Evolutionary conservation across 2,797 vertebrate species (phyloP).

Genomic region (Ctenosaura bakeri): DNA sequence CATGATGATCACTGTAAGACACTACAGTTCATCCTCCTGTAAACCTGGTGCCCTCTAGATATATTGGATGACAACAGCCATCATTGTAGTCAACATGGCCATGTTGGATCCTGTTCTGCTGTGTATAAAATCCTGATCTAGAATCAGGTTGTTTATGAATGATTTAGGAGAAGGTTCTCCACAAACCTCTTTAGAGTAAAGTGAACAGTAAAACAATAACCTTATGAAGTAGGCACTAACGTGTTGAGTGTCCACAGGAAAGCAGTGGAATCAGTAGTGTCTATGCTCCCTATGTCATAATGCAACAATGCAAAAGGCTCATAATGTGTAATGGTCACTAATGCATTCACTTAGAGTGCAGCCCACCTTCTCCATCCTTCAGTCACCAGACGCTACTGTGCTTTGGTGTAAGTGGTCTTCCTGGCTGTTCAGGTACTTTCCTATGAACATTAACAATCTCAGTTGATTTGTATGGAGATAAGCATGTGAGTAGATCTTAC

Average conservation of each 20-base stretch:
- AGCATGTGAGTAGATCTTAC: no score
- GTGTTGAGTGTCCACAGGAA: neutral
- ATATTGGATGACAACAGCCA: neutral
- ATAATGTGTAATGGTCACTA: neutral
- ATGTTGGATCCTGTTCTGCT: neutral
- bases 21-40: neutral
- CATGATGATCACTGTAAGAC: neutral
- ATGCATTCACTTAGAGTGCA: no score
- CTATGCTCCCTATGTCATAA: neutral
- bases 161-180: no score
- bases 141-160: no score
- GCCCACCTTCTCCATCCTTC: neutral
- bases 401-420: no score
- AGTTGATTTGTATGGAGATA: no score
- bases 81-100: neutral
- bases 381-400: neutral
- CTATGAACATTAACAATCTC: neutral
- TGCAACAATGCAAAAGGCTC: neutral
- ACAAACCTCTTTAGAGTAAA: no score
- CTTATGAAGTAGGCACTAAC: no score
- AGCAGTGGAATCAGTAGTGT: neutral
- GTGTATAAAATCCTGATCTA: no score
- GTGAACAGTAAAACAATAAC: no score
- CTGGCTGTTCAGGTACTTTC: no score
- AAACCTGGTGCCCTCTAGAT: neutral